These are phyloP conservation scores for Agonopterix alstromeriana DNA, from an alignment of 2,888 invertebrate genomes.

Conservation along the genomic window DNA sequence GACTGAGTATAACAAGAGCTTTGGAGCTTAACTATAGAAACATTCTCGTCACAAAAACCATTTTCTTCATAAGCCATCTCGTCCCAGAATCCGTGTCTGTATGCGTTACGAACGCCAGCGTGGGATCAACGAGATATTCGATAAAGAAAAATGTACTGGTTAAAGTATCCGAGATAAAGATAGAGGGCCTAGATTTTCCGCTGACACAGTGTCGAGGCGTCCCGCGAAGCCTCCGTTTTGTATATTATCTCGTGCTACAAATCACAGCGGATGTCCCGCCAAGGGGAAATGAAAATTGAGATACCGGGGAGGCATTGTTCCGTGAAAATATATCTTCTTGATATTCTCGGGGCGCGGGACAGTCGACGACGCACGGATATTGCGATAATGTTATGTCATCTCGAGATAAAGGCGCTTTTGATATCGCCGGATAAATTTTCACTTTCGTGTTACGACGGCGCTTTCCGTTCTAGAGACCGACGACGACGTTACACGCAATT, in stretches of 20 bases:
- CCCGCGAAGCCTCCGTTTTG: conserved; percentile 68
- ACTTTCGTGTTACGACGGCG: conserved; percentile 37
- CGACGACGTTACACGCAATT: not conserved
- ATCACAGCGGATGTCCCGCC: conserved; percentile 71
- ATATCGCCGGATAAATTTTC: conserved; percentile 56
- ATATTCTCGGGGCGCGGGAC: conserved; percentile 64
- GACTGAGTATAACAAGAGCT: not conserved
- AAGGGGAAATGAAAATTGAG: conserved; percentile 74
- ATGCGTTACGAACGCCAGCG: conserved; percentile 12
- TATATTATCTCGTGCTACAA: conserved; percentile 73
- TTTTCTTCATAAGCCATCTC: conserved; percentile 9
- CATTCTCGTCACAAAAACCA: conserved; percentile 9
- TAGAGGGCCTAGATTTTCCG: conserved; percentile 51
- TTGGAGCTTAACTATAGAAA: not conserved
- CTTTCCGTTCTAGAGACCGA: conserved; percentile 4
- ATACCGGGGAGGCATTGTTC: conserved; percentile 73
- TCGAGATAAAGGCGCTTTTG: conserved; percentile 60
- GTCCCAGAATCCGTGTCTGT: conserved; percentile 8
- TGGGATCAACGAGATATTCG: conserved; percentile 34
- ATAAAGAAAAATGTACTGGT: conserved; percentile 46
- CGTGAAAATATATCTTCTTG: conserved; percentile 73
- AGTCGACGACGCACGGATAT: conserved; percentile 64
- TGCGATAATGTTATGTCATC: conserved; percentile 68
- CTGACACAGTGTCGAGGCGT: conserved; percentile 51
- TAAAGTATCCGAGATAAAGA: conserved; percentile 51